Evolutionary conservation across 2,888 invertebrate genomes (phyloP).

Genomic region (Morinoia aosen): DNA sequence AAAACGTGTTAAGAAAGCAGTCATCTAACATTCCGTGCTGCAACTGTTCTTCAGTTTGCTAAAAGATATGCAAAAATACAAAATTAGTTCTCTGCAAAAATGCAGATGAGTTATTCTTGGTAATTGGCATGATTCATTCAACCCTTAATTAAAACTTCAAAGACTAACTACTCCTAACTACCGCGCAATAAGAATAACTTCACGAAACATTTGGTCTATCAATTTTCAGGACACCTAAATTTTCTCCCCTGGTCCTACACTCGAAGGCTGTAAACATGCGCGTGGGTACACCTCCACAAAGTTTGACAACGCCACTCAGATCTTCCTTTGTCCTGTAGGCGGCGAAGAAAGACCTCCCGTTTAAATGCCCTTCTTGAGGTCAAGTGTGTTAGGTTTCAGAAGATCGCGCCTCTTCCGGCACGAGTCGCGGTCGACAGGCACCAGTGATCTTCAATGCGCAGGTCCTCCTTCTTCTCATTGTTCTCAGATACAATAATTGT

Average conservation of each 20-base stretch:
- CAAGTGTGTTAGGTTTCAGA: not conserved
- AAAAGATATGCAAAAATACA: not conserved
- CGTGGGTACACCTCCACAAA: not conserved
- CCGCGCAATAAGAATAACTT: too few species aligned
- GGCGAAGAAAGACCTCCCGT: not conserved
- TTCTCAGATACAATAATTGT: not conserved
- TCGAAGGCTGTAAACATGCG: not conserved
- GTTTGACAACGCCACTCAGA: not conserved
- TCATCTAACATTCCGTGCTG: not conserved
- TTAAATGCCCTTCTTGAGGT: conserved; percentile 9
- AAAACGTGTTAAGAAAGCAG: not conserved
- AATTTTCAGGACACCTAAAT: not conserved
- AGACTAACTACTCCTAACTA: too few species aligned
- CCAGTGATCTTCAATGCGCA: not conserved
- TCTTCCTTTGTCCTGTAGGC: not conserved
- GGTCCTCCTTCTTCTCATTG: conserved; percentile 8
- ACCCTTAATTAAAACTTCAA: too few species aligned
- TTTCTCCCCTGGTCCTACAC: not conserved
- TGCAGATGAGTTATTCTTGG: too few species aligned
- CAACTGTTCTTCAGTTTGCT: not conserved
- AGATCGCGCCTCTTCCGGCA: conserved; percentile 19
- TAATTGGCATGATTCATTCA: too few species aligned
- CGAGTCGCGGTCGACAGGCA: not conserved
- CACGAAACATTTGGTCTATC: not conserved
- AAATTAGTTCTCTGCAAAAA: not conserved